Evolutionary conservation across 2,888 invertebrate genomes (phyloP), one percentile per base, ranked within the genome.

Genomic region (Troides aeacus): DNA sequence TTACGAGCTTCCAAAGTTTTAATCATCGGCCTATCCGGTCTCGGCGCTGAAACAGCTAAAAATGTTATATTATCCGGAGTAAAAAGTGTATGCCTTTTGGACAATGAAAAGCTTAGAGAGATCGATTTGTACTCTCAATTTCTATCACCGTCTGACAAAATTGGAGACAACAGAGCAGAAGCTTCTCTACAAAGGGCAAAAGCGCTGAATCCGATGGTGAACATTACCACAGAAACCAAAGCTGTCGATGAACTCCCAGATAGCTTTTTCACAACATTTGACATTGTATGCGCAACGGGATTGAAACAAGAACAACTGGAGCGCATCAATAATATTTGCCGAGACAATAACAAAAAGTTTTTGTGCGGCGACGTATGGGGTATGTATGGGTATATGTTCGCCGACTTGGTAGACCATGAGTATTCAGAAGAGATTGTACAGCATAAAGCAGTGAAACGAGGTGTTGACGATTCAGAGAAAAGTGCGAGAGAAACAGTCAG

Each of bases 1-100:
- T 92, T 99, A 76, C 95, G 99, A 70, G 95, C 96, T 61, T 95
- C 99, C 0, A 96, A 95, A 85, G 95, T 99, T 71, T 93, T 99
- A 56, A 92, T 99, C 70, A 96, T 98, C 77, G 98, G 99, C 6
- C 79, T 99, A 42, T 94, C 95, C 82, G 99, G 99, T 6, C 93
- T 99, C 42, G 99, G 98, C 30, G 98, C 99, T 12, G 99, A 99
- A 93, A 95, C 98, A 59, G 97, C 98, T 0, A 99, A 99, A 87
- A 99, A 99, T 88, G 95, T 98, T 64, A 96, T 99, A 77, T 91
- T 99, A 39, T 96, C 97, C 36, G 99, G 99, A 63, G 96, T 99
- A 0, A 97, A 98, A 81, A 95, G 97, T 36, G 93, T 99, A 0
- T 97, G 96, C 69, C 93, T 99, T 70, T 90, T 98, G 76, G 99